A percentile compares a stretch with the other conserved stretches of the same genome.
These are phyloP conservation scores for Erythrolamprus reginae DNA, from an alignment of 2,113 vertebrate genomes.

Conservation along the genomic window DNA sequence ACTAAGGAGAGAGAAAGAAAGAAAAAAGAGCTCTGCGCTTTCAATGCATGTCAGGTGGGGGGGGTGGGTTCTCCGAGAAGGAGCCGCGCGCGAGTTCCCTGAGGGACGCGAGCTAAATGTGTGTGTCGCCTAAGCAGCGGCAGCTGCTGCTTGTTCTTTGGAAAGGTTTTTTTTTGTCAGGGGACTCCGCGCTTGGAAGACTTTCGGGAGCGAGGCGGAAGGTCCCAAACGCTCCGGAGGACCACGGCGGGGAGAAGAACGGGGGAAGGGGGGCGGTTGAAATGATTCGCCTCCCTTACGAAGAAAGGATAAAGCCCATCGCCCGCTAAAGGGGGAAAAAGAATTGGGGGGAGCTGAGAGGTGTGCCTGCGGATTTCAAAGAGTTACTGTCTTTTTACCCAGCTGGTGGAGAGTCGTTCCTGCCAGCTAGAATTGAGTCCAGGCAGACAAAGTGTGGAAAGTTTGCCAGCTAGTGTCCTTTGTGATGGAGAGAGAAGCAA, in stretches of 20 bases:
- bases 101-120: not conserved
- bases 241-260: not conserved
- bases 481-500: constrained; percentile 7
- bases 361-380: not conserved
- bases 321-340: not conserved
- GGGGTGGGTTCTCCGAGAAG: not conserved
- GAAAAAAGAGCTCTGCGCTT: not conserved
- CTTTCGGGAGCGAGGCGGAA: not conserved
- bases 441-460: constrained; percentile 31
- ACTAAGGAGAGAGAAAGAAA: too few species aligned
- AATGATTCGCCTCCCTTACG: not conserved
- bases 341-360: not conserved
- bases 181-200: not conserved
- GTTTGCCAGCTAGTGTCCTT: constrained; percentile 54
- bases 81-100: not conserved
- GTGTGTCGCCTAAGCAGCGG: not conserved
- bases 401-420: not conserved
- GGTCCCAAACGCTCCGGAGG: not conserved
- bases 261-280: not conserved
- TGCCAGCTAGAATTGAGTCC: not conserved
- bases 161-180: not conserved
- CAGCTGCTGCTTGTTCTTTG: not conserved
- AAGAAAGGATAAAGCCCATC: not conserved
- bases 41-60: not conserved
- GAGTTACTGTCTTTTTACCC: not conserved